phyloP scores from a whole-genome alignment of 1,140 invertebrate genomes.

The Cyclina sinensis region DNA sequence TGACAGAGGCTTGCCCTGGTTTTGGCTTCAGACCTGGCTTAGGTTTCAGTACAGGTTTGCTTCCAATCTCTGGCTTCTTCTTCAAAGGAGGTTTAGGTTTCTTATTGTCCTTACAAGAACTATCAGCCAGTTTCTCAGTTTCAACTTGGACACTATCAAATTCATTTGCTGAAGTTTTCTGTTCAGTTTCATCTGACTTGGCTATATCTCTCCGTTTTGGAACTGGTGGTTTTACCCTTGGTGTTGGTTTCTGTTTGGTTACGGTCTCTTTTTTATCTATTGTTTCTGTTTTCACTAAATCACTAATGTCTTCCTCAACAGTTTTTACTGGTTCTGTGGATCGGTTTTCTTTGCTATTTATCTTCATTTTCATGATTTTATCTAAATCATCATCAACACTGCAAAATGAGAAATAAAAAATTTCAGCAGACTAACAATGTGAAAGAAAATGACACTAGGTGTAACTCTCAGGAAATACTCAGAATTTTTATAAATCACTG shows the following conservation, averaged over 20 bases:
- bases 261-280: background rate
- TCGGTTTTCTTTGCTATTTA: background rate
- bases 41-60: conserved; percentile 39
- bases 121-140: background rate
- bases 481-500: too few species aligned
- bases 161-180: background rate
- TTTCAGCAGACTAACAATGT: conserved; percentile 17
- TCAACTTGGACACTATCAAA: background rate
- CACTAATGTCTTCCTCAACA: background rate
- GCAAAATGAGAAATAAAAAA: conserved; percentile 9
- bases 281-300: background rate
- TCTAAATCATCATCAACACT: conserved; percentile 54
- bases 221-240: conserved; percentile 3
- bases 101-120: background rate
- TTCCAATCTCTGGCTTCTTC: conserved; percentile 26
- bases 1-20: background rate
- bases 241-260: background rate
- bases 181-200: background rate
- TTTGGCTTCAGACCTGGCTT: conserved; percentile 48
- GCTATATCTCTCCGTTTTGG: background rate
- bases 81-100: conserved; percentile 32
- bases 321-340: background rate
- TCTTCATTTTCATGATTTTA: conserved; percentile 48
- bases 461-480: too few species aligned
- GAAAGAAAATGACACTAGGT: too few species aligned